A percentile compares a stretch with the other conserved stretches of the same genome.
Conservation (phyloP, 2,797 vertebrate genomes). For the Xyrichtys novacula region DNA sequence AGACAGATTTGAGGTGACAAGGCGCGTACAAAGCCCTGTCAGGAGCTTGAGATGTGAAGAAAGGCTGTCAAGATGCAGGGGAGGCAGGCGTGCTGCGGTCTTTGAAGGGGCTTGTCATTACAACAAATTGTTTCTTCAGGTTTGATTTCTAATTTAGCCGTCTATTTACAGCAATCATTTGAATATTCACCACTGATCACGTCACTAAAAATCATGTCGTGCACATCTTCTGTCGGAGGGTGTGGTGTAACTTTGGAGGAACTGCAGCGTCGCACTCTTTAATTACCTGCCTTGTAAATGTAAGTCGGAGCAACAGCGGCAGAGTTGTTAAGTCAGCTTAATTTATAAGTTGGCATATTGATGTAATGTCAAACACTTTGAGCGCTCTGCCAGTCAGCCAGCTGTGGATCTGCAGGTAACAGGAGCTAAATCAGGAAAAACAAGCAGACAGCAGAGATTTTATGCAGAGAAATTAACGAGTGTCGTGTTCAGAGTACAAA, state of each 20-base stretch:
- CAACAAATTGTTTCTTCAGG: conserved; percentile 73
- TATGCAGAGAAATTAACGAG: conserved; percentile 17
- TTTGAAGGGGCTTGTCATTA: conserved; percentile 79
- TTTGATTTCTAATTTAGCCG: conserved; percentile 77
- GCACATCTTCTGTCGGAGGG: conserved; percentile 16
- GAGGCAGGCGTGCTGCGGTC: conserved; percentile 59
- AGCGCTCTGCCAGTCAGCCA: conserved; percentile 18
- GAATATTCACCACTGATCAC: conserved; percentile 62
- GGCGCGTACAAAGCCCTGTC: conserved; percentile 74
- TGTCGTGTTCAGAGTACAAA: not conserved
- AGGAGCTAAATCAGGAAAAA: not conserved
- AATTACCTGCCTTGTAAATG: conserved; percentile 62
- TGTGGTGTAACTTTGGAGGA: conserved; percentile 65
- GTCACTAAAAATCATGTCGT: conserved; percentile 14
- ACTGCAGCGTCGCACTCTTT: conserved; percentile 35
- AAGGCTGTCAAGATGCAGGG: conserved; percentile 72
- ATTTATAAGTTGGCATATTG: conserved; percentile 33
- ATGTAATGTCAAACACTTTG: conserved; percentile 31
- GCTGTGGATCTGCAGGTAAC: conserved; percentile 5
- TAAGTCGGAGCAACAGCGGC: conserved; percentile 23
- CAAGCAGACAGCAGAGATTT: not conserved
- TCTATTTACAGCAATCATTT: conserved; percentile 74
- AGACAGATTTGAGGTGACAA: conserved; percentile 78
- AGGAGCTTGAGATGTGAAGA: conserved; percentile 73
- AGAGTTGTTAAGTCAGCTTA: conserved; percentile 34